Base-by-base conservation (phyloP, 1,140 invertebrate genomes). In the Centruroides sculpturatus region DNA sequence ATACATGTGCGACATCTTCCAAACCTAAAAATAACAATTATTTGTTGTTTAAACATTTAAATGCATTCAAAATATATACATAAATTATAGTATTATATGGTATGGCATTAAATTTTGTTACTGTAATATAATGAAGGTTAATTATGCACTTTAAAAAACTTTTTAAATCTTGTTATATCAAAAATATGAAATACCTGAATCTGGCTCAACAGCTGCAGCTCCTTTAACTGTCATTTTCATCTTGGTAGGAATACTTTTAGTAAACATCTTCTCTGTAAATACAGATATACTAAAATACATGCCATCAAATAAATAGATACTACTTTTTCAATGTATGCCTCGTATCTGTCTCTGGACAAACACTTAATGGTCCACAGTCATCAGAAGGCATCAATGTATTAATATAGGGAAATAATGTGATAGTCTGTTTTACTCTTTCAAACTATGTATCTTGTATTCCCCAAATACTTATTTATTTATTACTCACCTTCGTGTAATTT, bases 141-240 rank as follows among this genome's bases (percentile, higher is more conserved):
- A 5, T 41, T 41, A 41, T 41, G 8, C 5, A 6, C 8, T 6
- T 41, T 41, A 41, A 41, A 41, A 41, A 41, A 41, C 41, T 41
- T 6, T 41, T 41, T 41, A 41, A 41, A 23, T 23, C 23, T 23
- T 23, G 2, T 23, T 23, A 23, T 23, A 23, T 23, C 1, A 23
- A 23, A 23, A 23, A 23, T 23, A 2, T 41, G 23, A 41, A 41
- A 41, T 50, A 72, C 74, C 85, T 57, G 87, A 90, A 36, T 91
- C 89, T 0, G 92, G 90, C 76, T 98, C 93, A 6, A 91, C 89
- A 11, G 83, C 82, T 3, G 89, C 92, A 58, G 83, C 87, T 13
- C 77, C 79, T 78, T 95, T 92, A 10, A 97, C 73, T 66, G 83
- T 85, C 59, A 95, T 70, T 66, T 85, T 93, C 54, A 86, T 78